Evolutionary conservation across 2,888 invertebrate species (phyloP).

Genomic region (Cheilosia vulpina): DNA sequence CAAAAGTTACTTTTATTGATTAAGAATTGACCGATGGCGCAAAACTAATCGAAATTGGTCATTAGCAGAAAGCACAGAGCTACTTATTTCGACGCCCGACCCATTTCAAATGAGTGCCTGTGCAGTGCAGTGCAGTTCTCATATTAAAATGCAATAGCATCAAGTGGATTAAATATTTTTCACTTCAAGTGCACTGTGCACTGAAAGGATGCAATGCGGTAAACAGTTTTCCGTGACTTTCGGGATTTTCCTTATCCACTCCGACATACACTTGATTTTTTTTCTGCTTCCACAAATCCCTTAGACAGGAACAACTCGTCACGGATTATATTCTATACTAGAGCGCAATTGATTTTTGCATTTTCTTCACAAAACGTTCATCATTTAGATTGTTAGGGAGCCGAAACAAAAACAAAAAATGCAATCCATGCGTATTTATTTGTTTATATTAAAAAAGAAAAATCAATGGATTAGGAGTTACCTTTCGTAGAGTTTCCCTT

Average conservation of each 20-base stretch:
- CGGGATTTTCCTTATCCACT: constrained; percentile 36
- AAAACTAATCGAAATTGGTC: constrained; percentile 1
- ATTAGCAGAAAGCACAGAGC: neutral
- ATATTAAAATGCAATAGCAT: constrained; percentile 56
- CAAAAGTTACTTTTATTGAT: constrained; percentile 41
- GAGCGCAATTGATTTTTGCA: constrained; percentile 59
- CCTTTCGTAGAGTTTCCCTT: constrained; percentile 34
- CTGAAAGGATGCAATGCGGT: constrained; percentile 48
- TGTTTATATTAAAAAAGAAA: constrained; percentile 22
- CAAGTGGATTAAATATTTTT: constrained; percentile 55
- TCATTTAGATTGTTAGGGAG: neutral
- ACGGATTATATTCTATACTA: constrained; percentile 34
- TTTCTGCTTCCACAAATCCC: neutral
- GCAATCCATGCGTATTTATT: neutral
- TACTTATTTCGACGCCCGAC: no score
- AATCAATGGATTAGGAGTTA: constrained; percentile 47
- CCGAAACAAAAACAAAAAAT: neutral
- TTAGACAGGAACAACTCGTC: constrained; percentile 12
- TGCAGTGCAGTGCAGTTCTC: neutral
- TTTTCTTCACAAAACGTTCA: neutral
- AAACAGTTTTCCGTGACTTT: constrained; percentile 26
- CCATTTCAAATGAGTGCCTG: neutral
- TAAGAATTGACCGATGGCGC: neutral
- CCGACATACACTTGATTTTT: constrained; percentile 31
- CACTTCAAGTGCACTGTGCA: constrained; percentile 19